Percentiles rank a stretch among this genome's conserved stretches.
Evolutionary conservation across 2,888 invertebrate genomes (phyloP).

Genomic region (Physocephala rufipes): DNA sequence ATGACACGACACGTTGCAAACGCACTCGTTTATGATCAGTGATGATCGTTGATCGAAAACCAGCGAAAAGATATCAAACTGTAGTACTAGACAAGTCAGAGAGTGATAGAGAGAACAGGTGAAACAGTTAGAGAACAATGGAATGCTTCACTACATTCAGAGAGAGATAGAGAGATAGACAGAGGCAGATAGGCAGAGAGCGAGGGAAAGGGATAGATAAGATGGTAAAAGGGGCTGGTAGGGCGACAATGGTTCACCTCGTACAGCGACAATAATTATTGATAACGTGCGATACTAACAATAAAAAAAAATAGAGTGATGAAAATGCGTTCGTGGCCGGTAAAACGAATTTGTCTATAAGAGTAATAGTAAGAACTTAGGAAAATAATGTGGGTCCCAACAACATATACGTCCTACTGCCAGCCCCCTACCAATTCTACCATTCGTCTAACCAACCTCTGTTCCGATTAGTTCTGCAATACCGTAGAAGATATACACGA

Average conservation of each 20-base stretch:
- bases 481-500: neutral
- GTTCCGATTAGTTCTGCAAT: constrained; percentile 18
- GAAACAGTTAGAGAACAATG: neutral
- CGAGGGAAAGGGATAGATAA: constrained; percentile 9
- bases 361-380: constrained; percentile 4
- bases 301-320: constrained; percentile 29
- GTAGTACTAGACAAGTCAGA: neutral
- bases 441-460: no score
- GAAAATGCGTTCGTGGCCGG: constrained; percentile 41
- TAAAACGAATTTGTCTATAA: constrained; percentile 27
- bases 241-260: neutral
- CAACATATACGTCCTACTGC: constrained; percentile 4
- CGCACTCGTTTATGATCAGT: neutral
- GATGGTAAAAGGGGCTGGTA: neutral
- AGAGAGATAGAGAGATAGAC: neutral
- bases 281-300: neutral
- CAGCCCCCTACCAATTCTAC: no score
- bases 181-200: neutral
- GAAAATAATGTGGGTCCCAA: neutral
- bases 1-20: neutral
- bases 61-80: no score
- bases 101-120: neutral
- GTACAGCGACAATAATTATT: no score
- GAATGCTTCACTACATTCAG: no score
- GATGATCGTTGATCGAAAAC: no score